phyloP scores from a whole-genome alignment of 2,888 invertebrate genomes.

The Slavum lentiscoides region DNA sequence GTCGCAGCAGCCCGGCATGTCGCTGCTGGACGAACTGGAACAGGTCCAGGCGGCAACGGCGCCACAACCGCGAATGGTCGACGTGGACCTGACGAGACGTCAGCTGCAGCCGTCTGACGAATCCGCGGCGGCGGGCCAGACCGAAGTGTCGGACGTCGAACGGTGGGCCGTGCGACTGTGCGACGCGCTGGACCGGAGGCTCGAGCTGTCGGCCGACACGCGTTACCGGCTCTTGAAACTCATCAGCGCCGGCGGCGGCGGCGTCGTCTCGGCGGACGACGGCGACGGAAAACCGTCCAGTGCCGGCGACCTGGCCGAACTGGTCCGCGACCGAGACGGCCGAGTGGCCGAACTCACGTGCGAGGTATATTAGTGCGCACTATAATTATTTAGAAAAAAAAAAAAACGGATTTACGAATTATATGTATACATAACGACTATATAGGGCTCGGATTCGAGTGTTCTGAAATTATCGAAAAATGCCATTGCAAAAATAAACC shows the following conservation, averaged over 20 bases:
- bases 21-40: slow-evolving; percentile 36
- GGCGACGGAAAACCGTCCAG: background rate
- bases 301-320: slow-evolving; percentile 4
- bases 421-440: too few relatives aligned
- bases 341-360: slow-evolving; percentile 43
- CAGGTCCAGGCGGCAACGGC: slow-evolving; percentile 32
- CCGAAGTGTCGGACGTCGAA: slow-evolving; percentile 1
- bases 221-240: slow-evolving; percentile 24
- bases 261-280: too few relatives aligned
- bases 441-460: too few relatives aligned
- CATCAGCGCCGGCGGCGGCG: background rate
- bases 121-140: background rate
- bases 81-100: slow-evolving; percentile 19
- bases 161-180: slow-evolving; percentile 28
- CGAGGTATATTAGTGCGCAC: background rate
- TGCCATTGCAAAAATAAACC: too few relatives aligned
- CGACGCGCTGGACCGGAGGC: slow-evolving; percentile 9
- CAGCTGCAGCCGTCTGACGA: background rate
- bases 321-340: slow-evolving; percentile 37
- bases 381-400: too few relatives aligned
- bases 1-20: slow-evolving; percentile 34
- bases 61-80: slow-evolving; percentile 15
- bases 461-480: too few relatives aligned
- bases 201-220: slow-evolving; percentile 32
- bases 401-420: too few relatives aligned